Evolutionary conservation across 2,113 vertebrate genomes (phyloP).

Genomic region (Hippocampus abdominalis): DNA sequence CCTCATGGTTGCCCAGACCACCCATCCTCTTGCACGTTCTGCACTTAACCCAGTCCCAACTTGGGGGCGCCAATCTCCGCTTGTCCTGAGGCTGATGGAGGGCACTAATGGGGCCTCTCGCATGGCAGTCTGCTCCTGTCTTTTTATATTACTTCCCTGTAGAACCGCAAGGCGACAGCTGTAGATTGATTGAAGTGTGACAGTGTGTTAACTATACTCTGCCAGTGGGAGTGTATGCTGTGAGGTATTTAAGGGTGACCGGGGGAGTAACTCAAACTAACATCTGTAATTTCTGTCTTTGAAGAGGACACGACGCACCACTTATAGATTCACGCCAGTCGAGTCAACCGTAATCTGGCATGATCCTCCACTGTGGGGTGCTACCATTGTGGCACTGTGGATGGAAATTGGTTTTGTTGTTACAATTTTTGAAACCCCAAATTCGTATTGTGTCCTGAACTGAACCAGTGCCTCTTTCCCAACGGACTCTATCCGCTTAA

Average conservation of each 20-base stretch:
- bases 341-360: background rate
- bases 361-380: background rate
- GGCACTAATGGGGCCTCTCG: conserved; percentile 41
- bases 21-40: conserved; percentile 50
- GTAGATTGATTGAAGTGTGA: conserved; percentile 26
- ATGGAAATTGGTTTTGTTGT: background rate
- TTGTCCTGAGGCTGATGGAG: conserved; percentile 47
- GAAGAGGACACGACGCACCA: background rate
- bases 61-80: conserved; percentile 29
- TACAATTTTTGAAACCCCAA: background rate
- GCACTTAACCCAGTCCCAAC: conserved; percentile 24
- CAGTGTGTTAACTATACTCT: conserved; percentile 29
- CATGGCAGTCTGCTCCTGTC: conserved; percentile 47
- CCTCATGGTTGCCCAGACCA: conserved; percentile 40
- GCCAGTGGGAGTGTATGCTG: conserved; percentile 23
- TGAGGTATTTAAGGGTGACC: conserved; percentile 31
- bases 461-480: background rate
- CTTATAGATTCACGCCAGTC: conserved; percentile 2
- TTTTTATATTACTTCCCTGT: conserved; percentile 47
- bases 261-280: conserved; percentile 9
- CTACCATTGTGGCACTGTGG: background rate
- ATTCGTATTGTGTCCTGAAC: background rate
- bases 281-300: conserved; percentile 4
- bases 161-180: conserved; percentile 27
- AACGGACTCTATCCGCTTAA: background rate